These are phyloP conservation scores for Chauna torquata DNA, from an alignment of 2,113 vertebrate genomes.

Conservation along the genomic window DNA sequence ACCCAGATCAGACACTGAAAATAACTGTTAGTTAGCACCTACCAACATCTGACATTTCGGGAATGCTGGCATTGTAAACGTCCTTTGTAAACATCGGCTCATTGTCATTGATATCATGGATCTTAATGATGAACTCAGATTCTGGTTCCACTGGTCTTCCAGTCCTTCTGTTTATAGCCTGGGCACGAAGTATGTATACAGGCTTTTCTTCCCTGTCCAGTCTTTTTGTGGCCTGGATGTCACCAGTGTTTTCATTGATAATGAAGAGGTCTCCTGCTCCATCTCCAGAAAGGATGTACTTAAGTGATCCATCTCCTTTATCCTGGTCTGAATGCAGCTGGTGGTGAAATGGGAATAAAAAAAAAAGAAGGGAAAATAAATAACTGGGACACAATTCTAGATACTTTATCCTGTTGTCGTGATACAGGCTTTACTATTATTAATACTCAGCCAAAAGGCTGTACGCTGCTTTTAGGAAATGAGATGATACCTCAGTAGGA, in stretches of 20 bases:
- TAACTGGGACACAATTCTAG: not conserved
- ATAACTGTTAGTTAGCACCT: slow-evolving; percentile 54
- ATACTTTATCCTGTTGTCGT: not conserved
- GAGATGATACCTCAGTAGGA: not conserved
- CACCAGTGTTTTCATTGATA: slow-evolving; percentile 96
- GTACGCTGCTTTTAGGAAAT: not conserved
- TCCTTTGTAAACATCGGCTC: slow-evolving; percentile 93
- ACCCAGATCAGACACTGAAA: not conserved
- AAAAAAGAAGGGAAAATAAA: slow-evolving; percentile 45
- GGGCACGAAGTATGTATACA: slow-evolving; percentile 90
- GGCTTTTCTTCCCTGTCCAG: slow-evolving; percentile 95
- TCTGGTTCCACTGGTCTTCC: slow-evolving; percentile 91
- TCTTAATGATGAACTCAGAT: slow-evolving; percentile 97
- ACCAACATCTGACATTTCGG: slow-evolving; percentile 95
- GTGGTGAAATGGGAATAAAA: slow-evolving; percentile 56
- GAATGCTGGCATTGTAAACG: slow-evolving; percentile 86
- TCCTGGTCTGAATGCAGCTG: slow-evolving; percentile 97
- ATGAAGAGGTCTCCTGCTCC: slow-evolving; percentile 94
- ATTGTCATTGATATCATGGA: slow-evolving; percentile 98
- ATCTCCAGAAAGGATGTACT: slow-evolving; percentile 93
- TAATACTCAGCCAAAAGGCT: not conserved
- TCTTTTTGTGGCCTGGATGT: slow-evolving; percentile 95
- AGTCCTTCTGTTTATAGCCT: slow-evolving; percentile 89
- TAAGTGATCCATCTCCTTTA: slow-evolving; percentile 89
- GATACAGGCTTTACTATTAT: not conserved